Evolutionary conservation across 2,113 vertebrate genomes (phyloP).

Genomic region (Labrus mixtus): DNA sequence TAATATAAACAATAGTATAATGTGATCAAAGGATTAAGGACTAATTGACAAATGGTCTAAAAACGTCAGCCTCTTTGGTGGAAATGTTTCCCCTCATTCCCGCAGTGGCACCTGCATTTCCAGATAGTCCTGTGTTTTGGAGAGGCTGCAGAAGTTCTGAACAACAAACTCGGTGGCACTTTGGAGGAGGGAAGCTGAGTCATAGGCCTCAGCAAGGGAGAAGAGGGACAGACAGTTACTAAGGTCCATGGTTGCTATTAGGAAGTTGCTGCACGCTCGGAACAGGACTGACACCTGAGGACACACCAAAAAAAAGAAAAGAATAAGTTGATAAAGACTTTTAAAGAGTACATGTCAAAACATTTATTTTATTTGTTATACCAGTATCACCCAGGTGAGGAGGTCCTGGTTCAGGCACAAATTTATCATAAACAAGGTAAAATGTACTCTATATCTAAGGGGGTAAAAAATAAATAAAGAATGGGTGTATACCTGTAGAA

Average conservation of each 20-base stretch:
- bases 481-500: conserved; percentile 86
- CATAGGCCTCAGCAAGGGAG: conserved; percentile 93
- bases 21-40: too few relatives aligned
- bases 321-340: not conserved
- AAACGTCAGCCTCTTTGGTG: not conserved
- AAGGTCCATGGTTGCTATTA: conserved; percentile 91
- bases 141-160: conserved; percentile 88
- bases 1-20: too few relatives aligned
- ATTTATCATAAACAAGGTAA: not conserved
- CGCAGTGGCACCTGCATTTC: conserved; percentile 88
- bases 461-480: not conserved
- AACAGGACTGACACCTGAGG: conserved; percentile 87
- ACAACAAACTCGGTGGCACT: conserved; percentile 89
- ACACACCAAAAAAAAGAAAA: not conserved
- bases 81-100: not conserved
- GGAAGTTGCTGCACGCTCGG: conserved; percentile 94
- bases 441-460: not conserved
- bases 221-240: conserved; percentile 92
- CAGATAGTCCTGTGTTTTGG: conserved; percentile 90
- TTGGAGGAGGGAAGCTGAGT: conserved; percentile 87
- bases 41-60: too few relatives aligned
- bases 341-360: not conserved
- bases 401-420: not conserved
- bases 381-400: not conserved
- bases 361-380: too few relatives aligned